These are phyloP conservation scores for Drosophila virilis DNA, from an alignment of 1,140 invertebrate species.

Conservation along the genomic window DNA sequence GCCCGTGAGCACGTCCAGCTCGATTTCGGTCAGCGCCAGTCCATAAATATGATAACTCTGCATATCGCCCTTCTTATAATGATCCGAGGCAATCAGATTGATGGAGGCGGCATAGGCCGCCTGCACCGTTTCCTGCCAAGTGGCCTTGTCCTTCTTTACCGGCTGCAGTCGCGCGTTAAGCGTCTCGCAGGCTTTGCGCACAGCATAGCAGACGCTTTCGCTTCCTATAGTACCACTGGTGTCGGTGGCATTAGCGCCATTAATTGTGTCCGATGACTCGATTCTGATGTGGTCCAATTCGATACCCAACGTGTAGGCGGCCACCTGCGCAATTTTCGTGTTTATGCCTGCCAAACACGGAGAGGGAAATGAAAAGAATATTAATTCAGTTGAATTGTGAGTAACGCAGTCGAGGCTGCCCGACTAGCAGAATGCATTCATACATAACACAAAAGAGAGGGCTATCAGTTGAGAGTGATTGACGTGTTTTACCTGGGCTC, in stretches of 20 bases:
- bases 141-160: constrained; percentile 85
- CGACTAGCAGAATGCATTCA: too few relatives aligned
- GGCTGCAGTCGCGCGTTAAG: constrained; percentile 87
- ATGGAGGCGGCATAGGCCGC: constrained; percentile 85
- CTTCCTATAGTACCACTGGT: constrained; percentile 90
- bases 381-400: background rate
- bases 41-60: constrained; percentile 88
- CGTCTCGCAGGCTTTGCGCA: constrained; percentile 88
- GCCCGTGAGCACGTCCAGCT: constrained; percentile 92
- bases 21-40: constrained; percentile 87
- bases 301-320: constrained; percentile 90
- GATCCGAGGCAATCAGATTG: constrained; percentile 88
- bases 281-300: constrained; percentile 89
- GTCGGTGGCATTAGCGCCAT: constrained; percentile 87
- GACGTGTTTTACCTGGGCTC: too few relatives aligned
- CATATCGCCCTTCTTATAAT: constrained; percentile 85
- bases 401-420: too few relatives aligned
- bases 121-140: constrained; percentile 87
- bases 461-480: too few relatives aligned
- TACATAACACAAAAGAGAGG: background rate
- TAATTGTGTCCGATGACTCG: constrained; percentile 88
- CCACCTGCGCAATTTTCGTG: constrained; percentile 89
- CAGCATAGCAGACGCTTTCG: constrained; percentile 84
- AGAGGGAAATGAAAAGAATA: background rate
- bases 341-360: constrained; percentile 85